phyloP scores from a whole-genome alignment of 2,797 vertebrate species.

The Cirrhinus mrigala region DNA sequence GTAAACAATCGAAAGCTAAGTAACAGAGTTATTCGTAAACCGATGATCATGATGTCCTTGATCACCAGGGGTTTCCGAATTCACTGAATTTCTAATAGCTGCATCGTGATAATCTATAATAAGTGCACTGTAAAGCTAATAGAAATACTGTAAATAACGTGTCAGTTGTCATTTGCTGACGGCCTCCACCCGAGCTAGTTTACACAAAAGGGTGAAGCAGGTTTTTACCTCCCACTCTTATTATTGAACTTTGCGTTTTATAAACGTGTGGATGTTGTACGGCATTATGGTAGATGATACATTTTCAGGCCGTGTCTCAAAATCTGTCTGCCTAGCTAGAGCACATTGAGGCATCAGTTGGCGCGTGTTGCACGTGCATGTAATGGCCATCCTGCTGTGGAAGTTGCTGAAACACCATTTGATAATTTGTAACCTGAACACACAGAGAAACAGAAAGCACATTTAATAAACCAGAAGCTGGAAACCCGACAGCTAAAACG shows the following conservation, averaged over 20 bases:
- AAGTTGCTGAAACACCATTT: neutral
- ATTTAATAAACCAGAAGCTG: neutral
- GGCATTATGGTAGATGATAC: neutral
- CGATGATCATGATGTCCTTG: neutral
- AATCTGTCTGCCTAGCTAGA: neutral
- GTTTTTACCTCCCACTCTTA: neutral
- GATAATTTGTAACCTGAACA: neutral
- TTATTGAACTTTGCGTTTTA: neutral
- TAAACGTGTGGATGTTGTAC: neutral
- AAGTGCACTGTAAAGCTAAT: neutral
- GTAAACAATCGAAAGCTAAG: neutral
- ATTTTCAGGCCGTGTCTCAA: neutral
- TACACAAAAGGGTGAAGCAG: neutral
- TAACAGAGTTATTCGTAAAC: neutral
- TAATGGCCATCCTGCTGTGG: neutral
- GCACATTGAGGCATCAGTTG: neutral
- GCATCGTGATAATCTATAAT: neutral
- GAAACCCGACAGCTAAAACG: fast-evolving
- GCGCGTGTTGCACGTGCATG: neutral
- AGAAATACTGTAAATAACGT: neutral
- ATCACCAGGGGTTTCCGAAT: neutral
- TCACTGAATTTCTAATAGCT: neutral
- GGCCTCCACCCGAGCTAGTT: neutral
- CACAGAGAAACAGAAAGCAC: too few relatives aligned
- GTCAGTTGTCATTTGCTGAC: neutral